Base-by-base conservation (phyloP, 1,140 invertebrate species). In the Drosophila bocqueti region DNA sequence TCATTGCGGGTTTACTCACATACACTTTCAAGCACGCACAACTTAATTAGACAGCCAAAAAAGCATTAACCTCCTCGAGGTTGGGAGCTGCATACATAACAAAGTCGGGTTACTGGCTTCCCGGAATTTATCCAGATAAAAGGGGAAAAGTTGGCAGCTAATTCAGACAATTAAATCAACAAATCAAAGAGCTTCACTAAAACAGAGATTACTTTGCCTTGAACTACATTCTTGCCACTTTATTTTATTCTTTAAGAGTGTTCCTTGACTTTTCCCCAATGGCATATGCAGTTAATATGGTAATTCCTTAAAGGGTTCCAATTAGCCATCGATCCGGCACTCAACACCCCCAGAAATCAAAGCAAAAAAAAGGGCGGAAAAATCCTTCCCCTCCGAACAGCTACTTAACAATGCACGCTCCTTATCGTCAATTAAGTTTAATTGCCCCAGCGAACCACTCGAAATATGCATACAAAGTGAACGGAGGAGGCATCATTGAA, bases 401-500 rank as follows among this genome's bases (percentile, higher is more conserved):
- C 63, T 74, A 62, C 76, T 69, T 75, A 60, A 65, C 74, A 66
- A 72, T 72, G 65, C 75, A 66, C 21, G 69, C 62, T 81, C 24
- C 84, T 81, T 78, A 76, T 81, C 86, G 84, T 86, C 84, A 89
- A 89, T 89, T 89, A 89, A 84, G 84, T 84, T 89, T 89, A 89
- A 89, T 89, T 89, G 84, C 77, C 84, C 62, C 62, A 66, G 77
- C 74, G 67, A 89, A 81, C 81, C 83, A 89, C 84, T 89, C 75
- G 59, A 89, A 81, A 87, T 79, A 73, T 84, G 81, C 84, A 89
- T 89, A 76, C 81, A 89, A 90, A 87, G 84, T 79, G 77, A 81
- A 45, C 55, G 58, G 57, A 54, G 64, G 47, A 60, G 63, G 57
- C 66, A 76, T 82, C 66, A 62, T 57, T 60, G 71, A 80, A 89